Evolutionary conservation across 2,797 vertebrate species (phyloP), one percentile per base, ranked within the genome.

Genomic region (Myotis myotis): DNA sequence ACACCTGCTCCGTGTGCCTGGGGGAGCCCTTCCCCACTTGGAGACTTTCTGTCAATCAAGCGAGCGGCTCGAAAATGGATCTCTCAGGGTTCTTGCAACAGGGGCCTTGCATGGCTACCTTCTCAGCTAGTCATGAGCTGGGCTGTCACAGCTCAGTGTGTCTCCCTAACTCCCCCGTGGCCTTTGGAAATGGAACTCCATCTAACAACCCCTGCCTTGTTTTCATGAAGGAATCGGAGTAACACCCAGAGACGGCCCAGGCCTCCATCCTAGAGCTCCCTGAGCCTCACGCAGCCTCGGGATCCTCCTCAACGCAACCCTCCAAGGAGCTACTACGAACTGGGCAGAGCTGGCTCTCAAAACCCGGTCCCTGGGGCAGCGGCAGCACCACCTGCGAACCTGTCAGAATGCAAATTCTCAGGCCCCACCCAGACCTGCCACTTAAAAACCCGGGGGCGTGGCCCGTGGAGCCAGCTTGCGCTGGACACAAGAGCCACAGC

Each of bases 171-270:
- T 44, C 41, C 60, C 2, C 89, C 6, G 0, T 0, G 6, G 68
- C 75, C 80, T 89, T 33, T 4, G 17, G 64, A 86, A 95, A 44
- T 5, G 17, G 28, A 23, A 25, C 28, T 20, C 57, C n/a, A 25
- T 23, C n/a, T 6, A 22, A 8, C 19, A 68, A 30, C 8, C 57
- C 15, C 38, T 17, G 53, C 55, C 22, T 57, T 44, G 0, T 41
- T 76, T 81, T 25, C 36, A 1, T 28, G 55, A 75, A 68, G 33
- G 64, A 91, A 23, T 41, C 80, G 7, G 75, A 70, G 33, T 0
- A 9, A 30, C 55, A 25, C 51, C 79, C 22, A 6, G 3, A 51
- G 19, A 6, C 0, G 17, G 8, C 19, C 33, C 1, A 2, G 0
- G 22, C 19, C 55, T 30, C 49, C 3, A 1, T 10, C 1, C 38